A percentile compares a stretch with the other conserved stretches of the same genome.
Conservation (phyloP, 2,797 vertebrate genomes). For the Masticophis lateralis region DNA sequence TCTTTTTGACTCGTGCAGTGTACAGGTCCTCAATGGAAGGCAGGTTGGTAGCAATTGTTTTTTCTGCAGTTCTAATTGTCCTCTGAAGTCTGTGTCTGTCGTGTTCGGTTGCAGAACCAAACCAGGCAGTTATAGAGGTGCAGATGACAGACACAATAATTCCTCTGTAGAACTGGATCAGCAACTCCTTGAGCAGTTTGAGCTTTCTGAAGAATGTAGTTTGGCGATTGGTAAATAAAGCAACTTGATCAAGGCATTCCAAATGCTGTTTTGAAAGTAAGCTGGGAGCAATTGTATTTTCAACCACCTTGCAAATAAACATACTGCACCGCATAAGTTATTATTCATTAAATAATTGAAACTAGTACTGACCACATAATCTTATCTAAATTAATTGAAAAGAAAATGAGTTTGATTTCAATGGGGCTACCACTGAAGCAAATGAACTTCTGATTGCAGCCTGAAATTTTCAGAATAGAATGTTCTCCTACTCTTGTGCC, state of each 20-base stretch:
- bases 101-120: too few species aligned
- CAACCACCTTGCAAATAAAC: background rate
- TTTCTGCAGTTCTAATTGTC: too few species aligned
- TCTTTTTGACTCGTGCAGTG: too few species aligned
- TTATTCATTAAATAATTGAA: background rate
- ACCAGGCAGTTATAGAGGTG: too few species aligned
- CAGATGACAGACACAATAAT: too few species aligned
- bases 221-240: background rate
- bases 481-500: background rate
- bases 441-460: background rate
- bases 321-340: background rate
- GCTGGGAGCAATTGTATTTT: background rate
- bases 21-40: too few species aligned
- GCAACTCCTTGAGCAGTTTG: too few species aligned
- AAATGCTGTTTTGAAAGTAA: background rate
- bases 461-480: background rate
- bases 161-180: too few species aligned
- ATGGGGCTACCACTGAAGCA: background rate
- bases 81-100: too few species aligned
- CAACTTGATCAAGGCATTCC: background rate
- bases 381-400: background rate
- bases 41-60: too few species aligned
- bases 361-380: background rate
- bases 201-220: background rate
- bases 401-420: background rate